phyloP scores from a whole-genome alignment of 2,113 vertebrate species.

The Oostethus manadensis region DNA sequence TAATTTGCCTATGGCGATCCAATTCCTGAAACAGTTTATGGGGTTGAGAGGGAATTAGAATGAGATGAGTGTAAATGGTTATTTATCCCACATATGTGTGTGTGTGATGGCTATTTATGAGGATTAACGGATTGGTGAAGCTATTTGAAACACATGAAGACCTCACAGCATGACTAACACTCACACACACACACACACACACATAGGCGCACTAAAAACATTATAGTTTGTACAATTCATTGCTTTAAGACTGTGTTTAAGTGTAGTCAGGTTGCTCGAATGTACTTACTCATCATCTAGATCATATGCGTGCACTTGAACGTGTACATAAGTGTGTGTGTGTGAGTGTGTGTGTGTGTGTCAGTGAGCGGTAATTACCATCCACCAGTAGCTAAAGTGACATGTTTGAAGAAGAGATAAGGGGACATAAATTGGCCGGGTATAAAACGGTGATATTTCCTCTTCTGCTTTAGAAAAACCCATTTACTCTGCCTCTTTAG shows the following conservation, averaged over 20 bases:
- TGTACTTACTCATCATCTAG: conserved; percentile 32
- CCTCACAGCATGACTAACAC: conserved; percentile 30
- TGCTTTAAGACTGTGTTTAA: background rate
- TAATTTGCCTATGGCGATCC: conserved; percentile 83
- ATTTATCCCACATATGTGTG: conserved; percentile 47
- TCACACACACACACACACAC: conserved; percentile 2
- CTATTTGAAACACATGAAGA: conserved; percentile 83
- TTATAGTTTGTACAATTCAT: background rate
- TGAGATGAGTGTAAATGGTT: conserved; percentile 84
- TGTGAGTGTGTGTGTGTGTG: conserved; percentile 35
- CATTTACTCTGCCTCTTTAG: conserved; percentile 99
- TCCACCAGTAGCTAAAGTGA: conserved; percentile 98
- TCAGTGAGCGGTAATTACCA: conserved; percentile 89
- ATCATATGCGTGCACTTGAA: background rate
- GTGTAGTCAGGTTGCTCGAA: conserved; percentile 12
- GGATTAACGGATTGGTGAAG: conserved; percentile 89
- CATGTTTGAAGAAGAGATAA: conserved; percentile 99
- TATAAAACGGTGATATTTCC: conserved; percentile 99
- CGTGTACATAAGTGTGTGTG: conserved; percentile 13
- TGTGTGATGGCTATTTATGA: conserved; percentile 83
- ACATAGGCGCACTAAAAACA: background rate
- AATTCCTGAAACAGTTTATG: conserved; percentile 91
- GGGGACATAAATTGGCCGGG: conserved; percentile 98
- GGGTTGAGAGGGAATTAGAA: conserved; percentile 86
- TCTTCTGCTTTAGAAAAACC: conserved; percentile 97